Base-by-base conservation (phyloP, 2,113 vertebrate species). In the Chroicocephalus ridibundus region DNA sequence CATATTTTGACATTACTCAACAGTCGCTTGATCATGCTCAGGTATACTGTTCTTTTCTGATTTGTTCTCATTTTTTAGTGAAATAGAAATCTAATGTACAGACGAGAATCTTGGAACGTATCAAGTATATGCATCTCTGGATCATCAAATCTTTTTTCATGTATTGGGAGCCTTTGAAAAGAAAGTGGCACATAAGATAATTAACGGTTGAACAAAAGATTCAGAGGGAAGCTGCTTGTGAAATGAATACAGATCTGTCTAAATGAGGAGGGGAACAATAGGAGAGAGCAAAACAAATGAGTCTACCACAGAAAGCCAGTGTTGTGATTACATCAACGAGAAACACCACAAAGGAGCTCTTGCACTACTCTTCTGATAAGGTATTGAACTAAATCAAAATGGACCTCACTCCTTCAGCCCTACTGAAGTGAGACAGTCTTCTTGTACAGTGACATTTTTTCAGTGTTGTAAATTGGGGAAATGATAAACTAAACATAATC, bases 161-260 rank as follows among this genome's bases (percentile, higher is more conserved):
- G 31, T 70, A 32, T 68, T 82, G 31, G 61, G n/a, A 94, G 34
- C 29, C 51, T 82, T 75, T 87, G 75, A 86, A 95, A 97, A 87
- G 38, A 76, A 80, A 91, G 34, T 29, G 15, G 25, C 3, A 2
- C 15, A 15, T 65, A 38, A 52, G 32, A 68, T 46, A 95, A 92
- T 51, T 72, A 91, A 74, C 44, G 82, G 17, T 15, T n/a, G 38
- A 89, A 94, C 68, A 91, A 95, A 69, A 61, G 77, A 79, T 87
- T 82, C 49, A 69, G 86, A 89, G 70, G 38, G 54, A 91, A 91
- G 83, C 54, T 89, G 54, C 54, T 40, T 94, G 74, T 96, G 91
- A 85, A 95, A 77, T 77, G 70, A 95, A 87, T 94, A 60, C 70
- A 64, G 66, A 96, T 87, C 49, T 65, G 9, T 51, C 65, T 70